A percentile compares a stretch with the other conserved stretches of the same genome.
Evolutionary conservation across 92 coral and sea anemone species (phyloP).

Genomic region (Bergia puertoricense): DNA sequence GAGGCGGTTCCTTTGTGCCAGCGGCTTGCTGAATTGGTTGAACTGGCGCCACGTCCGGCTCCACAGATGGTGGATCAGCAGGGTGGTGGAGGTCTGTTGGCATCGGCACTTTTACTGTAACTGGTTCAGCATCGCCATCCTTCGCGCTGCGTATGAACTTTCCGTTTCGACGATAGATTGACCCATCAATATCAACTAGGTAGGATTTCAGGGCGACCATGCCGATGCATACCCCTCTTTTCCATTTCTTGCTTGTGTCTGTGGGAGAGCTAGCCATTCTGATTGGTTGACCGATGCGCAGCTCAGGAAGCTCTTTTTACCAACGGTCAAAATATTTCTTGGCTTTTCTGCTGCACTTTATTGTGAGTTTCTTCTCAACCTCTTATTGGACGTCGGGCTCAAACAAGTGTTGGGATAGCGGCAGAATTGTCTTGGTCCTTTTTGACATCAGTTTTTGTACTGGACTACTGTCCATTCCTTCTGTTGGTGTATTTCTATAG

Average conservation of each 20-base stretch:
- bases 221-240: slow-evolving; percentile 42
- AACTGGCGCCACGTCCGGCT: slow-evolving; percentile 26
- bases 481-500: slow-evolving; percentile 35
- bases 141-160: slow-evolving; percentile 46
- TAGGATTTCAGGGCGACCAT: slow-evolving; percentile 55
- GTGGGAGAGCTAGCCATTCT: slow-evolving; percentile 23
- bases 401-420: not conserved
- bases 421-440: slow-evolving; percentile 18
- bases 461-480: slow-evolving; percentile 20
- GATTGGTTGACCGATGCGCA: slow-evolving; percentile 51
- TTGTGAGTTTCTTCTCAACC: slow-evolving; percentile 13
- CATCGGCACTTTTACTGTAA: not conserved
- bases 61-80: slow-evolving; percentile 21
- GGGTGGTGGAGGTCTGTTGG: slow-evolving; percentile 24
- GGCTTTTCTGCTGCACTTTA: slow-evolving; percentile 47
- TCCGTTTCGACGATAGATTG: slow-evolving; percentile 50
- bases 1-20: slow-evolving; percentile 26
- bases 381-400: slow-evolving; percentile 26
- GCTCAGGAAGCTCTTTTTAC: slow-evolving; percentile 52
- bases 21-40: slow-evolving; percentile 8
- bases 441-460: slow-evolving; percentile 7
- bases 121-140: slow-evolving; percentile 20
- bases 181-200: slow-evolving; percentile 49
- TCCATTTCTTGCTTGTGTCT: slow-evolving; percentile 43
- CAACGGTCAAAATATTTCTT: slow-evolving; percentile 51